Conservation (phyloP, 1,140 invertebrate genomes). For the Cecropterus lyciades region DNA sequence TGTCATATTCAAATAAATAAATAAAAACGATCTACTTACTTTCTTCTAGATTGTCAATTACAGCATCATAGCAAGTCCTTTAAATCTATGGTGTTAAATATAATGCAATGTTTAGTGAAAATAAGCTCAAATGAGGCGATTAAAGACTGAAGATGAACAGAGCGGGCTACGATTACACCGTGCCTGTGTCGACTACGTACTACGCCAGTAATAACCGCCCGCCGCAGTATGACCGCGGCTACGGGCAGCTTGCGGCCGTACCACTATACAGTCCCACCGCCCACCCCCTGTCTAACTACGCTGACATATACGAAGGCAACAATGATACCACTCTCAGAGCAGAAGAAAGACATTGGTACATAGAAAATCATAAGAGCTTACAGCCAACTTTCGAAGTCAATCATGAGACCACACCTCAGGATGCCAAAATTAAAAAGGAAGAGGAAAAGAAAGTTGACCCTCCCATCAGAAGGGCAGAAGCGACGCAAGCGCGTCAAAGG, state of each 20-base stretch:
- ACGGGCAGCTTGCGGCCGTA: constrained; percentile 65
- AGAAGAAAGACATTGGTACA: constrained; percentile 82
- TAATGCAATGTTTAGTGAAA: constrained; percentile 53
- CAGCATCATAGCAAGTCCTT: constrained; percentile 52
- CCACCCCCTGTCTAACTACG: constrained; percentile 75
- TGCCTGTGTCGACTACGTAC: constrained; percentile 73
- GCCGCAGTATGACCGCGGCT: constrained; percentile 75
- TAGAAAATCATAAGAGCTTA: constrained; percentile 82
- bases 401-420: constrained; percentile 63
- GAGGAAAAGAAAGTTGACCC: constrained; percentile 74
- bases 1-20: no score
- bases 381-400: constrained; percentile 67
- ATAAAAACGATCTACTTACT: no score
- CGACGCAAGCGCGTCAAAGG: constrained; percentile 66
- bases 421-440: constrained; percentile 80
- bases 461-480: constrained; percentile 64
- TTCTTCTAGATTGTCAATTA: constrained; percentile 14
- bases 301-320: constrained; percentile 81
- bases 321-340: constrained; percentile 81
- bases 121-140: constrained; percentile 76
- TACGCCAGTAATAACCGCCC: constrained; percentile 72
- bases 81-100: constrained; percentile 47
- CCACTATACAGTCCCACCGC: constrained; percentile 72
- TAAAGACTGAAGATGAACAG: constrained; percentile 79
- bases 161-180: constrained; percentile 78